phyloP scores from a whole-genome alignment of 2,888 invertebrate genomes.

The Xylota segnis region DNA sequence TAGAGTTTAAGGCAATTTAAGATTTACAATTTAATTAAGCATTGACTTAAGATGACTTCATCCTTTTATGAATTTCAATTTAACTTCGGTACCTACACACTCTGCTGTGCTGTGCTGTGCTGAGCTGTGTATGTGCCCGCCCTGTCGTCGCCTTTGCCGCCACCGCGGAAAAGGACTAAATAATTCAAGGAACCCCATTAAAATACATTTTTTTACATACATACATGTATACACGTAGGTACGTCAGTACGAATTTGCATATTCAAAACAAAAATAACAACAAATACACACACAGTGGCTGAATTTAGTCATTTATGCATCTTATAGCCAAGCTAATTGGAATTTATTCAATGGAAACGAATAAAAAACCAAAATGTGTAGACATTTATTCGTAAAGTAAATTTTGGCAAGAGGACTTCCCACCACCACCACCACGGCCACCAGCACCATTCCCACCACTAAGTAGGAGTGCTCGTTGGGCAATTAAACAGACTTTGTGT shows the following conservation, averaged over 20 bases:
- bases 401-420: slow-evolving; percentile 16
- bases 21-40: slow-evolving; percentile 41
- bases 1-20: slow-evolving; percentile 30
- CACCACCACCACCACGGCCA: not conserved
- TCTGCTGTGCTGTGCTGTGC: not conserved
- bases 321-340: slow-evolving; percentile 52
- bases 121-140: no score
- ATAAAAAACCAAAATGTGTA: slow-evolving; percentile 1
- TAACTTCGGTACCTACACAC: slow-evolving; percentile 11
- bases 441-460: not conserved
- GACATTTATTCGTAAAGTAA: slow-evolving; percentile 35
- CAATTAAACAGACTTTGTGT: slow-evolving; percentile 10
- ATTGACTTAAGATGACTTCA: slow-evolving; percentile 45
- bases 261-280: slow-evolving; percentile 54
- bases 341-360: slow-evolving; percentile 50
- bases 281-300: slow-evolving; percentile 1
- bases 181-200: slow-evolving; percentile 58
- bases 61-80: slow-evolving; percentile 58
- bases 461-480: slow-evolving; percentile 1
- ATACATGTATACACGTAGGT: not conserved
- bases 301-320: slow-evolving; percentile 60
- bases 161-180: slow-evolving; percentile 46
- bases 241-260: slow-evolving; percentile 44
- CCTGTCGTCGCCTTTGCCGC: not conserved
- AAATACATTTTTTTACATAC: slow-evolving; percentile 31